Percentiles rank a stretch among this genome's conserved stretches.
phyloP scores from a whole-genome alignment of 2,113 vertebrate species.

The human region DNA sequence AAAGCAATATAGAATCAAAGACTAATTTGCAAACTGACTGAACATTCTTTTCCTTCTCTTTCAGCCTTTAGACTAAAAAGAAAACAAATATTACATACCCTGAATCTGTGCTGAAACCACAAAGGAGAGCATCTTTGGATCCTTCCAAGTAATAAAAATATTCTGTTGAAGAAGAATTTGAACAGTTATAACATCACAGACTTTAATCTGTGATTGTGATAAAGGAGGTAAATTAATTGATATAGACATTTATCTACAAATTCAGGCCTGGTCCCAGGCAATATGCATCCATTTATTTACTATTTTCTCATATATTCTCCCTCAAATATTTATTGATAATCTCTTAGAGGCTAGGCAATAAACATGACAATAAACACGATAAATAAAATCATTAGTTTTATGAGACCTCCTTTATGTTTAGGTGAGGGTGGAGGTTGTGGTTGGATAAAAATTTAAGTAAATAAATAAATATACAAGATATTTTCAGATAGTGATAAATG shows the following conservation, averaged over 20 bases:
- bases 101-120: slow-evolving; percentile 89
- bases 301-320: neutral
- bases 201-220: neutral
- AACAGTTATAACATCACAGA: slow-evolving; percentile 14
- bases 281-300: neutral
- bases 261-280: neutral
- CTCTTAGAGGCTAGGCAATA: neutral
- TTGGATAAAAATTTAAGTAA: neutral
- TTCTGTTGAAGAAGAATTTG: slow-evolving; percentile 75
- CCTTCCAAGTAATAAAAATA: slow-evolving; percentile 84
- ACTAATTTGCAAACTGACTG: neutral
- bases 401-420: neutral
- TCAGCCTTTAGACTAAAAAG: slow-evolving; percentile 23
- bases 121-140: slow-evolving; percentile 90
- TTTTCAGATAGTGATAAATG: neutral
- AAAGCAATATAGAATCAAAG: neutral
- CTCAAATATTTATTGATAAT: neutral
- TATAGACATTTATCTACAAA: neutral
- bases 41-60: neutral
- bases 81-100: slow-evolving; percentile 87
- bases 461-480: neutral
- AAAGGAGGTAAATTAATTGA: neutral
- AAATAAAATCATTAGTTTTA: neutral
- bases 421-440: neutral
- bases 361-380: neutral